phyloP scores from a whole-genome alignment of 2,888 invertebrate genomes.

The Drosophila fulvimacula region DNA sequence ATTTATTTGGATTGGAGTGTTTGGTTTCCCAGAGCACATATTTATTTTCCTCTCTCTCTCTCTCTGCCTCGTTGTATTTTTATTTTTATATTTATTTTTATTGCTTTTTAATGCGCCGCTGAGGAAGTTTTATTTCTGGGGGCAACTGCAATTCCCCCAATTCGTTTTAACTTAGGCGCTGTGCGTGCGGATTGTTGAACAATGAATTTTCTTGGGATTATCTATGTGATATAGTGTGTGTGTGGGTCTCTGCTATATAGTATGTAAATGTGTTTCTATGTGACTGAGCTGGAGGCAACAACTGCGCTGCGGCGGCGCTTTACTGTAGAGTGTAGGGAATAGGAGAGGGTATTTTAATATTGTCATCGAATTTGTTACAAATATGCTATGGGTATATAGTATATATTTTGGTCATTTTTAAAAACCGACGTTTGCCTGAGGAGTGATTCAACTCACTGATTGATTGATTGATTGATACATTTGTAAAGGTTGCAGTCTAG shows the following conservation, averaged over 20 bases:
- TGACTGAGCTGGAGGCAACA: constrained; percentile 6
- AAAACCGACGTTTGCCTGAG: no score
- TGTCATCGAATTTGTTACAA: neutral
- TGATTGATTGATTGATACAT: neutral
- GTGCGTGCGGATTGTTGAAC: constrained; percentile 67
- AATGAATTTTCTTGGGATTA: constrained; percentile 75
- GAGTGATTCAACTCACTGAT: no score
- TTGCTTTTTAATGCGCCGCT: constrained; percentile 81
- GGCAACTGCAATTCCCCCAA: constrained; percentile 50
- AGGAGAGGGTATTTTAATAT: neutral
- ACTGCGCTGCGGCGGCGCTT: constrained; percentile 58
- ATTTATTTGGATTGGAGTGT: constrained; percentile 66
- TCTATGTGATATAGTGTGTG: constrained; percentile 38
- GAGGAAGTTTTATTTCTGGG: constrained; percentile 66
- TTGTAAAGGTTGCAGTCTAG: no score
- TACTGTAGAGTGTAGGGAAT: constrained; percentile 22
- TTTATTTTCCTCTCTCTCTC: constrained; percentile 52
- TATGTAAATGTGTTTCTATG: constrained; percentile 32
- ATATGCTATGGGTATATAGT: no score
- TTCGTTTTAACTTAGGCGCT: constrained; percentile 29
- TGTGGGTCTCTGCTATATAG: constrained; percentile 8
- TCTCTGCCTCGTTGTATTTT: constrained; percentile 1
- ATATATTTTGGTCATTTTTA: neutral
- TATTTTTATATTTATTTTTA: constrained; percentile 68
- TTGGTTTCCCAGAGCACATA: constrained; percentile 61